A percentile compares a stretch with the other conserved stretches of the same genome.
Evolutionary conservation across 1,140 invertebrate genomes (phyloP).

Genomic region (Phymorhynchus buccinoides): DNA sequence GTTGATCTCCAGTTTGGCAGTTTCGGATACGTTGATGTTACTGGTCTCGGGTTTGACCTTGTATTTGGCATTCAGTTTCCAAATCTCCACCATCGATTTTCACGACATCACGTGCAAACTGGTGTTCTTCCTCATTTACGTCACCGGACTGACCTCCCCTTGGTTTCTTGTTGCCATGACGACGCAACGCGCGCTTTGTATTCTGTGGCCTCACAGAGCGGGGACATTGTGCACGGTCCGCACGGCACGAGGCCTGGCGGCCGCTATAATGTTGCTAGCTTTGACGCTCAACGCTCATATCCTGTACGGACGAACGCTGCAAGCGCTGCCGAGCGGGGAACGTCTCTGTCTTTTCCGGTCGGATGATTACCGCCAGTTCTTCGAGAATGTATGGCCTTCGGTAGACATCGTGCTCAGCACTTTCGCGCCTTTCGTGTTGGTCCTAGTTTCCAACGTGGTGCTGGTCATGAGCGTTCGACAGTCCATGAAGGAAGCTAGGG

Average conservation of each 20-base stretch:
- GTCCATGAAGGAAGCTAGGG: neutral
- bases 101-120: slow-evolving; percentile 9
- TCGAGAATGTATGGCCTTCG: slow-evolving; percentile 46
- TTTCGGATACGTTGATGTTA: neutral
- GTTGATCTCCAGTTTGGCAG: slow-evolving; percentile 5
- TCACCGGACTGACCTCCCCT: neutral
- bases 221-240: neutral
- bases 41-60: neutral
- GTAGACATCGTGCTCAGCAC: slow-evolving; percentile 41
- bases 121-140: neutral
- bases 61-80: neutral
- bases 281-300: slow-evolving; percentile 12
- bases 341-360: neutral
- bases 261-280: neutral
- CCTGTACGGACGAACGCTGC: slow-evolving; percentile 2
- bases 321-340: neutral
- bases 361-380: slow-evolving; percentile 39
- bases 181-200: slow-evolving; percentile 20
- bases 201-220: slow-evolving; percentile 12
- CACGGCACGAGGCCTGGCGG: neutral
- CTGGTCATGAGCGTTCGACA: neutral
- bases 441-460: neutral
- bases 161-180: slow-evolving; percentile 30
- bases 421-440: neutral
- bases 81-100: neutral